phyloP scores from a whole-genome alignment of 2,113 vertebrate species.

The Microcebus murinus region DNA sequence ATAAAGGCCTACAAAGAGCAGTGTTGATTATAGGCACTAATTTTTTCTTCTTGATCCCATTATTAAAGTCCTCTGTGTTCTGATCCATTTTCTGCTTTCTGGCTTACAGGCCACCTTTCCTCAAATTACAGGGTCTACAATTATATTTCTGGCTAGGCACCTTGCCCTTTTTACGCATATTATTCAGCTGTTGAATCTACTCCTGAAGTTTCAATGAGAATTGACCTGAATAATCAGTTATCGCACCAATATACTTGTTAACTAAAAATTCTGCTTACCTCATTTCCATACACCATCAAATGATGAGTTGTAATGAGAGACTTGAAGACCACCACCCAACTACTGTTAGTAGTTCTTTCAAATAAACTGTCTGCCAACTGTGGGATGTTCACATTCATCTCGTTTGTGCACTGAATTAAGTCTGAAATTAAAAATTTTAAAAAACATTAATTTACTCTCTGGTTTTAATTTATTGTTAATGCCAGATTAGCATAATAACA shows the following conservation, averaged over 20 bases:
- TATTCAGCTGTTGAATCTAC: background rate
- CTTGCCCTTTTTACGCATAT: constrained; percentile 18
- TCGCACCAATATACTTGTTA: background rate
- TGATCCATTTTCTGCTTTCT: constrained; percentile 12
- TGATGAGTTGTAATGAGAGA: constrained; percentile 98
- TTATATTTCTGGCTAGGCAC: background rate
- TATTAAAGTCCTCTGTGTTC: constrained; percentile 11
- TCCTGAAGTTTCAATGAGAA: constrained; percentile 17
- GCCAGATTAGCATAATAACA: background rate
- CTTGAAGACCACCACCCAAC: constrained; percentile 99
- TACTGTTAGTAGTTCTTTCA: constrained; percentile 97
- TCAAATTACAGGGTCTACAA: background rate
- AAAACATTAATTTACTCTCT: constrained; percentile 46
- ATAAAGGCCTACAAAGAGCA: background rate
- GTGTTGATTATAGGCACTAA: background rate
- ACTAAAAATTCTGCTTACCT: constrained; percentile 87
- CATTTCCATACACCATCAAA: constrained; percentile 98
- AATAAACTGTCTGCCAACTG: constrained; percentile 98
- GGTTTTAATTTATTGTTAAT: constrained; percentile 49
- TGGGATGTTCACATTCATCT: constrained; percentile 98
- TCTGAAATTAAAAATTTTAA: constrained; percentile 86
- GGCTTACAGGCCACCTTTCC: background rate
- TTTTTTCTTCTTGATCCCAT: constrained; percentile 43
- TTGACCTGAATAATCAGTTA: constrained; percentile 14
- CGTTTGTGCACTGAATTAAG: constrained; percentile 98